Conservation (phyloP, 2,797 vertebrate genomes). For the Hipposideros larvatus region DNA sequence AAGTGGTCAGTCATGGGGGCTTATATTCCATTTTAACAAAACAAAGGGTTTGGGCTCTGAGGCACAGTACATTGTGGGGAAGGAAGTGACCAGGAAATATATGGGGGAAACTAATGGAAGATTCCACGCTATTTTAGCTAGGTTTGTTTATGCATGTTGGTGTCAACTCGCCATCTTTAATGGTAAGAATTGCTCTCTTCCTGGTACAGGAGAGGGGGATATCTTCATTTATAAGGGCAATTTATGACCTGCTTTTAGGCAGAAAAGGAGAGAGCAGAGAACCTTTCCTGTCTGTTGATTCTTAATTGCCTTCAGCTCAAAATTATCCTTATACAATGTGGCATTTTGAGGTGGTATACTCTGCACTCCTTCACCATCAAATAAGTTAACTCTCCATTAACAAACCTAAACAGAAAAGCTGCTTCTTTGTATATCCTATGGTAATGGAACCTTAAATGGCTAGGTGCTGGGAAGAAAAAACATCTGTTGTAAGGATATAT, state of each 20-base stretch:
- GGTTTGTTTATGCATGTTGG: neutral
- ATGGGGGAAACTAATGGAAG: neutral
- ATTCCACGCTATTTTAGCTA: neutral
- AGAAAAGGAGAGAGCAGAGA: neutral
- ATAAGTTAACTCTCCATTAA: neutral
- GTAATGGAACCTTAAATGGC: neutral
- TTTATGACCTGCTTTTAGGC: neutral
- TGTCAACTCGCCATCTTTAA: neutral
- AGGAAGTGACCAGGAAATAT: neutral
- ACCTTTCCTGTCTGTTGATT: neutral
- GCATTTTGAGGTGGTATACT: neutral
- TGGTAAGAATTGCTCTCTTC: neutral
- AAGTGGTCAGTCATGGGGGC: neutral
- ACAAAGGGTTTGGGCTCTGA: neutral
- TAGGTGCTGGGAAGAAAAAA: neutral
- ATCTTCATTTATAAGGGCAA: neutral
- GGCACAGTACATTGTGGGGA: neutral
- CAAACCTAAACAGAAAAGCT: neutral
- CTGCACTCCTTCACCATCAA: neutral
- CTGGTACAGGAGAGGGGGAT: neutral
- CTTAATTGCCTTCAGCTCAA: neutral
- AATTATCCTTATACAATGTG: neutral
- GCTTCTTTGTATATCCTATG: neutral
- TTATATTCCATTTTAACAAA: constrained; percentile 15
- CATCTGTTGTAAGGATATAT: neutral